Evolutionary conservation across 1,140 invertebrate species (phyloP).

Genomic region (Triops cancriformis): DNA sequence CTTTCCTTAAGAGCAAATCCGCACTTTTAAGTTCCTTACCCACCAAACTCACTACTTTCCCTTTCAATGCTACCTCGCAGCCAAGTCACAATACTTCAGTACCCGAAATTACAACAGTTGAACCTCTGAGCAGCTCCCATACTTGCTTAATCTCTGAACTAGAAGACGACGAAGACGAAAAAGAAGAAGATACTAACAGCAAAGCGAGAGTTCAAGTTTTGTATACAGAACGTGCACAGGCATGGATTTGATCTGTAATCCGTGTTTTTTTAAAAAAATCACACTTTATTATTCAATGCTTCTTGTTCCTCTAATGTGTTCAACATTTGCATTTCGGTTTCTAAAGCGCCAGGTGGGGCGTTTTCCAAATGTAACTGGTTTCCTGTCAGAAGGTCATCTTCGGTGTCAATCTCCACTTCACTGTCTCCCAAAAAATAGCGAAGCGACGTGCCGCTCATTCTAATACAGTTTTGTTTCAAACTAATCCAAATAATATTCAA

Average conservation of each 20-base stretch:
- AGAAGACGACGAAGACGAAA: too few species aligned
- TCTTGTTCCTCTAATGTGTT: slow-evolving; percentile 7
- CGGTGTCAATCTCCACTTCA: slow-evolving; percentile 2
- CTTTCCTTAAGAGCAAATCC: background rate
- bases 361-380: slow-evolving; percentile 2
- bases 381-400: background rate
- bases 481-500: background rate
- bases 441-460: background rate
- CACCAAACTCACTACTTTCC: background rate
- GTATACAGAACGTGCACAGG: background rate
- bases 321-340: background rate
- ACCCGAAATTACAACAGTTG: background rate
- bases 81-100: background rate
- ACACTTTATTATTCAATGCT: background rate
- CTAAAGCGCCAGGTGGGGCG: background rate
- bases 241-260: background rate
- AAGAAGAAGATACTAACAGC: background rate
- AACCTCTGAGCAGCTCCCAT: background rate
- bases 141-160: background rate
- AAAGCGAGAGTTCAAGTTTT: background rate
- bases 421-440: background rate
- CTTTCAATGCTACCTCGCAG: background rate
- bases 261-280: background rate
- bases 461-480: background rate
- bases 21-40: background rate